Conservation (phyloP, 2,888 invertebrate genomes). For the Eilema griseolum region DNA sequence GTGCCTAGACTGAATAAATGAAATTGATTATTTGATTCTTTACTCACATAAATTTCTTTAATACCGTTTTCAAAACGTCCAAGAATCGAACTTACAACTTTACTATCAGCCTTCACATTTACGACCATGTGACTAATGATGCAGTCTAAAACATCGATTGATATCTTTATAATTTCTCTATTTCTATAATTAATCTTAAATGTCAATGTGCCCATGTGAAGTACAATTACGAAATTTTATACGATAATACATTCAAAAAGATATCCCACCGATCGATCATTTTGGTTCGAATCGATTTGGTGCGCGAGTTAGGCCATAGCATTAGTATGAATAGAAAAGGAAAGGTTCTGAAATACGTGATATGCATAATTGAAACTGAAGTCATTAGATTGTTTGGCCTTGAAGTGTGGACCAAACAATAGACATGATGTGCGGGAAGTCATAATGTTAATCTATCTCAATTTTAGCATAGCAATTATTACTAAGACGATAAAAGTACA, state of each 20-base stretch:
- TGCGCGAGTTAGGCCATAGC: conserved; percentile 51
- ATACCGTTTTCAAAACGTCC: not conserved
- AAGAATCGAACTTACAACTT: not conserved
- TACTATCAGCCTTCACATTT: not conserved
- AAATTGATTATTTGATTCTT: too few relatives aligned
- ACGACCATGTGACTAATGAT: conserved; percentile 1
- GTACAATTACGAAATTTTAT: conserved; percentile 32
- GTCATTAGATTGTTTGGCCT: not conserved
- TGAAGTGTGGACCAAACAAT: not conserved
- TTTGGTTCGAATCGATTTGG: conserved; percentile 69
- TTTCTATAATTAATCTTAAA: conserved; percentile 28
- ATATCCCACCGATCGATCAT: conserved; percentile 65
- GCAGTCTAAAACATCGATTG: conserved; percentile 15
- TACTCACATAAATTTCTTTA: not conserved
- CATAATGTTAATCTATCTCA: too few relatives aligned
- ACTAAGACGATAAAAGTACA: too few relatives aligned
- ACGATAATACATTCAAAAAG: conserved; percentile 36
- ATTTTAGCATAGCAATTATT: too few relatives aligned
- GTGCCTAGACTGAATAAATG: too few relatives aligned
- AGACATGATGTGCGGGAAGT: not conserved
- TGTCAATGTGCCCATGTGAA: conserved; percentile 26
- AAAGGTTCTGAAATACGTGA: not conserved
- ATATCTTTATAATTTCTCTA: conserved; percentile 30
- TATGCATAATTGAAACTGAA: not conserved
- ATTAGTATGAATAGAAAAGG: not conserved